Evolutionary conservation across 2,888 invertebrate species (phyloP), one percentile per base, ranked within the genome.

Genomic region (Chirona hameri): DNA sequence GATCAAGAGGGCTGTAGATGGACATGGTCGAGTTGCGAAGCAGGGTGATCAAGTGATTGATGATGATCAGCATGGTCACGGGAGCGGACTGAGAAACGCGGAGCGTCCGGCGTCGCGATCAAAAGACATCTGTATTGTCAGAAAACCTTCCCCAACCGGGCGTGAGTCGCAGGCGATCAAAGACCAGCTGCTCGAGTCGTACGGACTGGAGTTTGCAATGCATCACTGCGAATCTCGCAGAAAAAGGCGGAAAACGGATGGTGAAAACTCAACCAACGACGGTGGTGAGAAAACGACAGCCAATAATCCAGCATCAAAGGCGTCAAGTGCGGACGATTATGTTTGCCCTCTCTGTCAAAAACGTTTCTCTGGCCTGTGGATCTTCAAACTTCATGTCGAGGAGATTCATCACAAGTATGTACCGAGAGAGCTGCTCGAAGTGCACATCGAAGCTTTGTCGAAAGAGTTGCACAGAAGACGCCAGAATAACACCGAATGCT

Each of bases 191-290:
- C 89, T 97, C 86, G 96, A 97, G 88, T 96, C 95, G 87, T 96
- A 95, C 89, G 97, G 97, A 80, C 96, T 97, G 89, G 97, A 97
- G 88, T 92, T 97, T 87, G 97, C 96, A 84, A 97, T 97, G 95
- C 97, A 97, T 89, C 97, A 95, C 89, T 97, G 97, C 90, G 97
- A 97, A 88, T 94, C 93, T 87, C 88, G 88, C 85, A 95, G 95
- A 87, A 52, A 81, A 46, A 79, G 85, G 85, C 82, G 79, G 86
- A 60, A 60, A 60, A 21, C 18, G 60, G 60, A 24, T 9, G 65
- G 9, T 52, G 52, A 5, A 65, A 57, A 57, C 21, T 27, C 65
- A n/a, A n/a, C n/a, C n/a, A 24, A 24, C 24, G 60, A 60, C 18
- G 60, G 60, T 7, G 24, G 7, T 24, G 60, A 60, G 60, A 24